phyloP scores from a whole-genome alignment of 2,888 invertebrate species.

The Pammene fasciana region DNA sequence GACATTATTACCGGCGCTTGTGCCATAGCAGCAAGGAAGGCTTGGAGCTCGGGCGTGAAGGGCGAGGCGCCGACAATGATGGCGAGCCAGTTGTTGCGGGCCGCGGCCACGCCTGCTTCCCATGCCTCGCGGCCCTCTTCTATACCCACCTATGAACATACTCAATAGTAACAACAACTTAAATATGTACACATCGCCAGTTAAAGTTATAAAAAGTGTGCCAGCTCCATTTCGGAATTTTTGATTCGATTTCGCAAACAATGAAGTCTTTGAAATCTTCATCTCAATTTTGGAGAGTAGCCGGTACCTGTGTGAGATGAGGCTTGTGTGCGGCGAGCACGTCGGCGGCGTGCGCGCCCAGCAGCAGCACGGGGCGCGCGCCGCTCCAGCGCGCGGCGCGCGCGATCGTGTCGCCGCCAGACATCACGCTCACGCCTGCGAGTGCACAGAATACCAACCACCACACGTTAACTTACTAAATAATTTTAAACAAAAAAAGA shows the following conservation, averaged over 20 bases:
- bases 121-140: constrained; percentile 62
- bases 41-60: constrained; percentile 62
- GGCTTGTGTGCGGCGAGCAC: constrained; percentile 84
- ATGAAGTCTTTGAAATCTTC: too few relatives aligned
- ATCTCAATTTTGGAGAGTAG: too few relatives aligned
- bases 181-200: too few relatives aligned
- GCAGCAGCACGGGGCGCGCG: constrained; percentile 88
- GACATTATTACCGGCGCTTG: constrained; percentile 44
- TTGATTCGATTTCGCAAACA: too few relatives aligned
- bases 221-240: too few relatives aligned
- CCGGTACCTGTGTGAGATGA: constrained; percentile 52
- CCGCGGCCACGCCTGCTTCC: constrained; percentile 57
- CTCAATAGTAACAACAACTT: too few relatives aligned
- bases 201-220: too few relatives aligned
- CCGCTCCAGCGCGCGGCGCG: constrained; percentile 44
- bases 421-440: constrained; percentile 52
- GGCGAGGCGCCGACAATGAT: constrained; percentile 69
- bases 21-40: constrained; percentile 58
- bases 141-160: constrained; percentile 60
- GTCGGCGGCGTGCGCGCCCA: constrained; percentile 95
- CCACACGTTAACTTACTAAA: too few relatives aligned
- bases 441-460: background rate
- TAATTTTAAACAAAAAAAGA: too few relatives aligned
- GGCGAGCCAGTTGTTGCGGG: constrained; percentile 67
- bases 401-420: constrained; percentile 45